Base-by-base conservation (phyloP, 2,113 vertebrate species). In the Herpetotheres cachinnans region DNA sequence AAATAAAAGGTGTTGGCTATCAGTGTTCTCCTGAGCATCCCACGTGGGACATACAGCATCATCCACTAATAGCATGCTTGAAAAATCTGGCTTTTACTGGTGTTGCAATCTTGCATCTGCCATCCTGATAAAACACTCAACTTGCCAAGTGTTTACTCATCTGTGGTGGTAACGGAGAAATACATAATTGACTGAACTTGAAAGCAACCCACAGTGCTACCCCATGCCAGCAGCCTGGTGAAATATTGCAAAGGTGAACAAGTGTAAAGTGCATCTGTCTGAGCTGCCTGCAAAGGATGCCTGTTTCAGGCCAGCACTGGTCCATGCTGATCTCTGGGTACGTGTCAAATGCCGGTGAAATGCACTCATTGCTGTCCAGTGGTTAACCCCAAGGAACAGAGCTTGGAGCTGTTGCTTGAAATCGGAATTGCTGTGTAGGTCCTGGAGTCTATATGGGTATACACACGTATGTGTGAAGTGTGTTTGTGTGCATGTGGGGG, bases 321-420 rank as follows among this genome's bases (percentile, higher is more conserved):
- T 82, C 61, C 42, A 16, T 2, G 0, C 42, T 1, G 0, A 21
- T 26, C 38, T 16, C 54, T 36, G 27, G 11, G 29, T n/a, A 21
- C 2, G 3, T 1, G 34, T 25, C 38, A 80, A 42, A 24, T 13
- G 8, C 22, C 56, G 42, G 30, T 2, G 0, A 20, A 66, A 11
- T 7, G 42, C 11, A 10, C 20, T 29, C 16, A 61, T 65, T 46
- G 29, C 54, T 77, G 26, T 7, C 40, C 54, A 72, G 54, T 18
- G 40, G 38, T 17, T 52, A 40, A 40, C 34, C 16, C 34, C 32
- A 44, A 27, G 66, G 10, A 65, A 7, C 19, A 76, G 67, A 20
- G 34, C 20, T 36, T 36, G 44, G n/a, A 82, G 49, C 32, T 69
- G 30, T 17, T 69, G 66, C 49, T 76, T 20, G 13, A 11, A 42